Base-by-base conservation (phyloP, 2,888 invertebrate species). In the Priocnemis perturbator region DNA sequence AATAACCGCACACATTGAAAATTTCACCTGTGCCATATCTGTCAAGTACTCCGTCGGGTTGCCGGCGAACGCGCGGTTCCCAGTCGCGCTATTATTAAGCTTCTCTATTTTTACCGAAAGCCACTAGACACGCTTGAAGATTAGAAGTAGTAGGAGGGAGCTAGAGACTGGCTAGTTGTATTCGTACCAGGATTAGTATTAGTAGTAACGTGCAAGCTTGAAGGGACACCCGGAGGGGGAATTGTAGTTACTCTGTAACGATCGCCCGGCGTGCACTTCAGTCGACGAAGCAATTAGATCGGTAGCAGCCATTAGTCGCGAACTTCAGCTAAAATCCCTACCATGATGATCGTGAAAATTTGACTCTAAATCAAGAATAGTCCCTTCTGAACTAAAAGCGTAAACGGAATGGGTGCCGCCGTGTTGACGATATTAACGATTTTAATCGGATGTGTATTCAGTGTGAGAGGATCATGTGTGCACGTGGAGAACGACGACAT, bases 231-330 rank as follows among this genome's bases (percentile, higher is more conserved):
- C 14, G 81, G 78, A 79, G 86, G 84, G 85, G 81, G 82, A 69
- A 67, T 69, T 68, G 77, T 77, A 78, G 86, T 88, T 87, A 88
- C 88, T 88, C 88, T 88, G 87, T 87, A 86, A 85, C 83, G 78
- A 82, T 79, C 75, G 75, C 7, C 79, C 78, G 74, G 74, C 81
- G 82, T 78, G 79, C 75, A 37, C 79, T 84, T 86, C 86, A 89
- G 88, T 88, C 84, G 73, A 69, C 71, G 71, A 68, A 71, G 69
- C 78, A 81, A 78, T 78, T 81, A 78, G 73, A 67, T 68, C 73
- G 74, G 61, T 50, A 60, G 66, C 67, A 57, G 64, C 65, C 58
- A 20, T 53, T 67, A 65, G 53, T 55, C 47, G 23, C 44, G 67
- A 65, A 67, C 60, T 62, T 68, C 62, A 45, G 63, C 67, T 64